Base-by-base conservation (phyloP, 2,888 invertebrate species). In the Schrankia costaestrigalis region DNA sequence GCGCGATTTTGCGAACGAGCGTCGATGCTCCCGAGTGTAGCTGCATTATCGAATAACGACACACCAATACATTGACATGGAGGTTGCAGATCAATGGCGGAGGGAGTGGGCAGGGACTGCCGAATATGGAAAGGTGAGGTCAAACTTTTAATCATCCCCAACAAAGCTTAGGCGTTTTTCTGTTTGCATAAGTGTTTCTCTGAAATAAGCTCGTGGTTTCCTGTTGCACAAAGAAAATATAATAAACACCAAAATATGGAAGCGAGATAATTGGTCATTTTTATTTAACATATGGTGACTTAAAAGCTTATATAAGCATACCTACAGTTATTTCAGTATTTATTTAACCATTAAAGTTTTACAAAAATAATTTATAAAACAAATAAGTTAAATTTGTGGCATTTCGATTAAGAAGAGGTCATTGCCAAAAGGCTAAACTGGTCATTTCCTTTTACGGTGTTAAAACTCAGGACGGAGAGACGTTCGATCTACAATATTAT, bases 41-140 rank as follows among this genome's bases (percentile, higher is more conserved):
- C 84, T 84, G 83, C 81, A 82, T 53, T 78, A 84, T 62, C 76
- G 68, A 78, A 50, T 51, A 49, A 49, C 46, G 48, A 53, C 31
- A 55, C 38, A 61, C 54, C 53, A 56, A 66, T 52, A 49, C 53
- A 56, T 56, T 53, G 64, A 68, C 52, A 86, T 87, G 86, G 86
- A 87, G 75, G 77, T 87, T 53, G 86, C 83, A 56, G 85, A 80
- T 66, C 86, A 85, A 71, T 87, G 87, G 87, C 80, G 80, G 54
- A 72, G 82, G 64, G 75, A 86, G 76, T 87, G 87, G 87, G 78
- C 87, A 49, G 87, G 87, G 46, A 76, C 82, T 28, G 87, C 87
- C 56, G 87, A 87, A 71, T 87, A 81, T 71, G 87, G 87, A 58
- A 85, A 87, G 76, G 87, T 87, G 58, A 78, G 73, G 50, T 48